These are phyloP conservation scores for Diarsia dahlii DNA, from an alignment of 2,888 invertebrate genomes.

Conservation along the genomic window DNA sequence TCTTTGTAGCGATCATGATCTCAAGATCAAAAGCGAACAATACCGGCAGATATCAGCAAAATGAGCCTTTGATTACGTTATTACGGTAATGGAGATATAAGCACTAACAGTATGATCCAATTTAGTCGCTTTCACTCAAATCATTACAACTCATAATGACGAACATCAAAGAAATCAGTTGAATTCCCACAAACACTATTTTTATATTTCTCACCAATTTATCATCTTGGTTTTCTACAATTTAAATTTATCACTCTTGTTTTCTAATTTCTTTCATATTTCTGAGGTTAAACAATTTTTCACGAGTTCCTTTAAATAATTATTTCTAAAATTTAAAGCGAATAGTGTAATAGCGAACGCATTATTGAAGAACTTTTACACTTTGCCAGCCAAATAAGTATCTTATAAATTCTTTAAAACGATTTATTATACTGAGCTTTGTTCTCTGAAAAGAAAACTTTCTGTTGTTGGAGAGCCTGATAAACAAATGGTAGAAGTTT, in stretches of 20 bases:
- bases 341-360: conserved; percentile 33
- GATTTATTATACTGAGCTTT: conserved; percentile 71
- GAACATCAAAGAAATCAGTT: conserved; percentile 55
- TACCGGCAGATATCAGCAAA: conserved; percentile 36
- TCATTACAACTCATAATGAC: conserved; percentile 45
- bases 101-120: conserved; percentile 56
- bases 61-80: conserved; percentile 60
- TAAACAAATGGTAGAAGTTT: conserved; percentile 75
- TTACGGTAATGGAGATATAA: conserved; percentile 52
- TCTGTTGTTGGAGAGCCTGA: conserved; percentile 67
- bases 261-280: conserved; percentile 32
- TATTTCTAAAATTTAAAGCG: conserved; percentile 11
- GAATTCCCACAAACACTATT: conserved; percentile 23
- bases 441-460: conserved; percentile 70
- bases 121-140: conserved; percentile 57
- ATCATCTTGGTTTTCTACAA: conserved; percentile 33
- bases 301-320: conserved; percentile 23
- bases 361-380: conserved; percentile 54
- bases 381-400: conserved; percentile 41
- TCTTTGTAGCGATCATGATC: conserved; percentile 4
- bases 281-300: conserved; percentile 17
- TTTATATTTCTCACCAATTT: conserved; percentile 39
- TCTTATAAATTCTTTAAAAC: conserved; percentile 65
- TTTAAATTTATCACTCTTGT: conserved; percentile 38
- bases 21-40: conserved; percentile 52